A percentile compares a stretch with the other conserved stretches of the same genome.
phyloP scores from a whole-genome alignment of 1,140 invertebrate genomes.

The Bombus balteatus region DNA sequence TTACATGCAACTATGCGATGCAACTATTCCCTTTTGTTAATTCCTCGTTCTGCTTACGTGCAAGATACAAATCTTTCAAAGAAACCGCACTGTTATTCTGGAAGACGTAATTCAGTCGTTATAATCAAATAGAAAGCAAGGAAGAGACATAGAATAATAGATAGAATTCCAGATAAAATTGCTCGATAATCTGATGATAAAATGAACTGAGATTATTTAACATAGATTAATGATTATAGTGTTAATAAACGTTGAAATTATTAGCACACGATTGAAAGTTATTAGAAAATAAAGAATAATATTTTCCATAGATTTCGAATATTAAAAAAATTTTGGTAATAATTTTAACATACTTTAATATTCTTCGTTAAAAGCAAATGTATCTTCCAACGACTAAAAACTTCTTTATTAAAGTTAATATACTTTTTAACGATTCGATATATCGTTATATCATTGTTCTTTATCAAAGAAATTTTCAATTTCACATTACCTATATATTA shows the following conservation, averaged over 20 bases:
- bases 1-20: background rate
- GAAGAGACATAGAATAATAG: background rate
- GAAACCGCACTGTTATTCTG: background rate
- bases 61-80: background rate
- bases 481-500: too few relatives aligned
- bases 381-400: background rate
- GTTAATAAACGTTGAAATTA: too few relatives aligned
- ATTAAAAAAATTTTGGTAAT: too few relatives aligned
- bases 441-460: background rate
- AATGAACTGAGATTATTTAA: background rate
- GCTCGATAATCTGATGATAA: background rate
- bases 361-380: too few relatives aligned
- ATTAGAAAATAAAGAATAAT: too few relatives aligned
- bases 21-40: background rate
- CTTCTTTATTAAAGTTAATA: background rate
- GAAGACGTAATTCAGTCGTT: background rate
- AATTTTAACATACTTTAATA: too few relatives aligned
- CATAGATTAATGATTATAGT: too few relatives aligned
- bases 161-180: background rate
- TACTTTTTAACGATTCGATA: background rate
- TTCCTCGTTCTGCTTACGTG: background rate
- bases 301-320: background rate
- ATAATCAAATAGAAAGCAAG: background rate
- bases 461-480: background rate
- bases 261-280: too few relatives aligned